Evolutionary conservation across 2,797 vertebrate species (phyloP), one percentile per base, ranked within the genome.

Genomic region (Syndactyla subalaris): DNA sequence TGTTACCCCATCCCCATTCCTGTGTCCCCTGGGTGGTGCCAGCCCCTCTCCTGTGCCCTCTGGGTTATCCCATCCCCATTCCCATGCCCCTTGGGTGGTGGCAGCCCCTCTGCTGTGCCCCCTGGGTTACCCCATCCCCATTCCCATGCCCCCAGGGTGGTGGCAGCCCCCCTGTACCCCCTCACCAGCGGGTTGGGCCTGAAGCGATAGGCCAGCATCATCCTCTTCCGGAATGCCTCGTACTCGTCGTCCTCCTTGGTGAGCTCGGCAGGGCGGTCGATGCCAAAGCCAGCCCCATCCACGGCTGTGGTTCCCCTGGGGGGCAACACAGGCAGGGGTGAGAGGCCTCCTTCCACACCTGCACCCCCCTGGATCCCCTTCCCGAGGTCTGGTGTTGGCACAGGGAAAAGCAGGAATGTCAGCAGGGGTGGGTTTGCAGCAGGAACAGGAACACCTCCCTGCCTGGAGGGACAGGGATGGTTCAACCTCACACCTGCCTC

Each of bases 151-250:
- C 48, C 48, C 48, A 14, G 46, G 24, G 14, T 10, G 20, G 4
- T 29, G 14, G 27, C 51, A 52, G 27, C 26, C 51, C 51, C 48
- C 15, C 26, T 36, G 51, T 23, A 9, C 27, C 49, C 48, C 49
- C 51, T 61, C 97, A 99, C 99, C 99, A 99, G 87, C 5, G 99
- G 99, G 91, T 99, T 99, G 23, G 99, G 99, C 73, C 99, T 98
- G 98, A 99, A 99, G 51, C 99, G 98, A 92, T 99, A 99, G 3
- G 99, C 99, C 46, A 99, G 98, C 99, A 99, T 99, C 99, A 99
- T 99, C 74, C 99, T 98, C 92, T 99, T 99, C 18, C 99, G 98
- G 95, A 99, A 99, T 4, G 99, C 99, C 49, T 99, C 99, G 4
- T 99, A 99, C 93, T 99, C 99, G 3, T 99, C 99, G 1, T 99